Evolutionary conservation across 1,140 invertebrate genomes (phyloP), one percentile per base, ranked within the genome.

Genomic region (Gonioctena quinquepunctata): DNA sequence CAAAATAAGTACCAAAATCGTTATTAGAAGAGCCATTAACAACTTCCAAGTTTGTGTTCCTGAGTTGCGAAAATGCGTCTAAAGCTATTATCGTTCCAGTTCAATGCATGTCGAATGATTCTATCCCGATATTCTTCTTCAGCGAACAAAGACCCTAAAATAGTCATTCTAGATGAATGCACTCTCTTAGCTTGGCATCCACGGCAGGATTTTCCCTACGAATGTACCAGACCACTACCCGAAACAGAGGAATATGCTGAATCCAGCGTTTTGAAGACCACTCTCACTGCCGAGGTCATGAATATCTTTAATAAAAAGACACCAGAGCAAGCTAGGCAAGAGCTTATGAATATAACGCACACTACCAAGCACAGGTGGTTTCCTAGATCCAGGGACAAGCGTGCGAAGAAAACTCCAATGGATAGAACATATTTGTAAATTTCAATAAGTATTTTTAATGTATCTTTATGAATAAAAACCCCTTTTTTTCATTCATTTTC

Each of bases 121-220:
- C 18, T 21, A 16, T 28, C 2, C 3, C 23, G 60, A 62, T 3
- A 16, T 16, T 3, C 13, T 2, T 48, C 26, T n/a, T 42, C 33
- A 42, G n/a, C n/a, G n/a, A 42, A 42, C 33, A 42, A 25, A 62
- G 56, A 73, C 16, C 81, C 87, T 28, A 87, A 87, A 76, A 88
- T 93, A 23, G 88, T 90, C 11, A 84, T 90, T 70, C 89, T 89
- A 11, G 87, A 91, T 74, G 89, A 94, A 84, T 88, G 87, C 50
- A 94, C 91, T 60, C 88, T 94, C 69, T 89, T 96, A 48, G 94
- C 92, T 71, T 95, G 95, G 90, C 96, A 98, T 85, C 93, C 92
- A 33, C 90, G 94, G 74, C 80, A 86, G 79, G 82, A 88, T 49
- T 92, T 94, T 85, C 95, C 95, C 0, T 98, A 97, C 79, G 93